These are phyloP conservation scores for Ypsolopha sequella DNA, from an alignment of 2,888 invertebrate genomes.

Conservation along the genomic window DNA sequence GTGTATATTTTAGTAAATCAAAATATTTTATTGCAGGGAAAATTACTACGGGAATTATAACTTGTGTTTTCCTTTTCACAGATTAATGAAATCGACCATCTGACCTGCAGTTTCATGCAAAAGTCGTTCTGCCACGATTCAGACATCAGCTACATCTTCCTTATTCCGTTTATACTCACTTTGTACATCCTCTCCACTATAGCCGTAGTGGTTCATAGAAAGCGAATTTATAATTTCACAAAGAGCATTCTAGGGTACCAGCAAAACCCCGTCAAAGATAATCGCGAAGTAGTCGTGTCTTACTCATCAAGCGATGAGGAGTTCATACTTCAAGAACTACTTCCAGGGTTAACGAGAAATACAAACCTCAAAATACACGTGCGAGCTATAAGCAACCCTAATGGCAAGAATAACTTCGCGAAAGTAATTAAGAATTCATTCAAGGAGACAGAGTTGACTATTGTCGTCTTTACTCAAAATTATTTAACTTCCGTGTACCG, in stretches of 20 bases:
- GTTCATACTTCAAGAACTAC: constrained; percentile 43
- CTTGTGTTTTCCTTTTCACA: neutral
- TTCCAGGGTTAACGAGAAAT: constrained; percentile 35
- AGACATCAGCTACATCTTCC: neutral
- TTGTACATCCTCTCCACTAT: neutral
- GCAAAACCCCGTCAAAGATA: constrained; percentile 31
- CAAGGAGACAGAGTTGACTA: neutral
- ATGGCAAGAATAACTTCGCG: neutral
- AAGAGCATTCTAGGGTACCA: constrained; percentile 21
- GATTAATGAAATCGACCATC: neutral
- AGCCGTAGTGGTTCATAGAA: neutral
- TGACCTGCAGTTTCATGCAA: neutral
- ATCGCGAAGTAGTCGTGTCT: constrained; percentile 23
- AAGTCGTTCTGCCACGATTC: neutral
- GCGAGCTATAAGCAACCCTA: constrained; percentile 11
- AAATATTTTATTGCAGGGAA: too few relatives aligned
- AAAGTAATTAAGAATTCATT: neutral
- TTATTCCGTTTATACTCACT: neutral
- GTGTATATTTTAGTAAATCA: too few relatives aligned
- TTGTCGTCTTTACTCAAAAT: constrained; percentile 53
- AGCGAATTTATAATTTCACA: neutral
- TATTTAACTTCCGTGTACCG: constrained; percentile 49
- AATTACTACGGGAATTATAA: neutral
- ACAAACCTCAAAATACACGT: constrained; percentile 29
- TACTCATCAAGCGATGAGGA: constrained; percentile 43